Conservation (phyloP, 1,140 invertebrate genomes). For the Pissodes strobi region DNA sequence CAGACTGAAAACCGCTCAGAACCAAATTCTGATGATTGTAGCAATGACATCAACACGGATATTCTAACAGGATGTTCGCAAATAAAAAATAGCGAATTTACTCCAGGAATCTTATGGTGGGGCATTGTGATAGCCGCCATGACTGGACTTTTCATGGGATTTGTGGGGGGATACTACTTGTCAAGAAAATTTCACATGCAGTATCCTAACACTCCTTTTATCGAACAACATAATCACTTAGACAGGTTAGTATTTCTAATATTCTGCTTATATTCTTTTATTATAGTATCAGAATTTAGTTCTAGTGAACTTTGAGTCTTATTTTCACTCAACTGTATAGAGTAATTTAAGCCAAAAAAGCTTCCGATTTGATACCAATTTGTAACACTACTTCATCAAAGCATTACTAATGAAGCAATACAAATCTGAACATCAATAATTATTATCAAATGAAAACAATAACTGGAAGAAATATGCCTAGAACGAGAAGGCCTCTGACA, state of each 20-base stretch:
- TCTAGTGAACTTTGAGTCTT: no score
- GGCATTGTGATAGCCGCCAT: constrained; percentile 74
- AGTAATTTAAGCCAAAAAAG: no score
- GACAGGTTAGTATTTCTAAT: constrained; percentile 57
- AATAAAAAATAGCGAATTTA: constrained; percentile 73
- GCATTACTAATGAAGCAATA: no score
- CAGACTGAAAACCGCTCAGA: constrained; percentile 7
- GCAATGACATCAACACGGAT: constrained; percentile 32
- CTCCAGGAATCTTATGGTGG: constrained; percentile 78
- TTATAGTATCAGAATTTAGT: not conserved
- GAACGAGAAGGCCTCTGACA: no score
- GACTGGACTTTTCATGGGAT: constrained; percentile 78
- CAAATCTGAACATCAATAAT: no score
- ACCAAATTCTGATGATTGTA: constrained; percentile 4
- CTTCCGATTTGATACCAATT: no score
- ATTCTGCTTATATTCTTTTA: not conserved
- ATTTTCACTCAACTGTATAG: no score
- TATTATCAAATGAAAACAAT: no score
- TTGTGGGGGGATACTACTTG: constrained; percentile 81
- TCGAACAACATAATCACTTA: constrained; percentile 68
- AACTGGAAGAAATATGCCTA: no score
- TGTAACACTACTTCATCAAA: no score
- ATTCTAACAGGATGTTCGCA: constrained; percentile 22
- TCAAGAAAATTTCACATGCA: constrained; percentile 76
- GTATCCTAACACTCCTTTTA: constrained; percentile 72